These are phyloP conservation scores for Phoenicopterus ruber DNA, from an alignment of 2,113 vertebrate species.

Conservation along the genomic window DNA sequence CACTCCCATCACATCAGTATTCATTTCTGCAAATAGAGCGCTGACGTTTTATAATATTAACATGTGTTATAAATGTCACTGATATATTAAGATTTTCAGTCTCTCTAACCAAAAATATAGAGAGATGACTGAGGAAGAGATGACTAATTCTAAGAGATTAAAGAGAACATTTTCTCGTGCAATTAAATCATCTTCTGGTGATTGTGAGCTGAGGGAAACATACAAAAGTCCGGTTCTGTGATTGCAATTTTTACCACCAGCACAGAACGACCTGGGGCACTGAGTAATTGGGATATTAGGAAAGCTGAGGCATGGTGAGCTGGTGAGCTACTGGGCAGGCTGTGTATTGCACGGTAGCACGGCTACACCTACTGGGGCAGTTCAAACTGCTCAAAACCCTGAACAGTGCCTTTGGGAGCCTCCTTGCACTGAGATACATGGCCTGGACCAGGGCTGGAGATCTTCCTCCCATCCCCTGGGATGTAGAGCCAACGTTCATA, in stretches of 20 bases:
- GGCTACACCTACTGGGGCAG: not conserved
- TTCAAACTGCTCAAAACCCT: not conserved
- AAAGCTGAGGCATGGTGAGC: not conserved
- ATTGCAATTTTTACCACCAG: not conserved
- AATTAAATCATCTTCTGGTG: slow-evolving; percentile 58
- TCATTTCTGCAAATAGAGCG: slow-evolving; percentile 78
- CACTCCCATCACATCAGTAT: slow-evolving; percentile 74
- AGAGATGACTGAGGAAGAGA: slow-evolving; percentile 58
- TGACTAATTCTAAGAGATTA: slow-evolving; percentile 71
- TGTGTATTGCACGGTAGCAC: no score
- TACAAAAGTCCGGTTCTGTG: not conserved
- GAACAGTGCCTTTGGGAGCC: not conserved
- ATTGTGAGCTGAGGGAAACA: slow-evolving; percentile 50
- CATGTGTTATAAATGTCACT: slow-evolving; percentile 83
- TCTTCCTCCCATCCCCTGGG: not conserved
- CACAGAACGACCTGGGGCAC: not conserved
- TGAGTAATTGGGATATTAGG: not conserved
- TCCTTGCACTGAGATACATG: not conserved
- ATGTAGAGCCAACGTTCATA: not conserved
- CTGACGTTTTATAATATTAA: slow-evolving; percentile 79
- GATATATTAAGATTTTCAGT: slow-evolving; percentile 81
- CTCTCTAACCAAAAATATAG: slow-evolving; percentile 74
- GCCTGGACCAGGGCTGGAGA: not conserved
- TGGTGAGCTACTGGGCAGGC: not conserved
- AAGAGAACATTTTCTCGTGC: slow-evolving; percentile 55